Evolutionary conservation across 35 echinoderm and acorn worm species (phyloP), one percentile per base, ranked within the genome.

Genomic region (Chiridota heheva): DNA sequence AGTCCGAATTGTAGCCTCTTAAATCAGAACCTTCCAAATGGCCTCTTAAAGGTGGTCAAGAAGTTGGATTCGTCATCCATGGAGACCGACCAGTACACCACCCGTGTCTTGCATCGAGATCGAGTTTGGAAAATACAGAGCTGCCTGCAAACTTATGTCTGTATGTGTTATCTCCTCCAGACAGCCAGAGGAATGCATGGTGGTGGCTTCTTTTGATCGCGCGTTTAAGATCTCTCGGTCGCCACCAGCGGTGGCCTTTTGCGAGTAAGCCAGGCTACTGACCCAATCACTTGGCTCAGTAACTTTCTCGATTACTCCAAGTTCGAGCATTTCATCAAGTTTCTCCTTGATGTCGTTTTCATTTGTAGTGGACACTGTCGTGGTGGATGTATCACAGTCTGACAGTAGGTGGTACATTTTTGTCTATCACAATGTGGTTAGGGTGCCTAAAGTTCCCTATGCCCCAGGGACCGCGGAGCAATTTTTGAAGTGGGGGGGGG

Each of bases 61-160:
- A 56, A 47, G 31, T 63, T 80, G 0, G 58, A 80, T 41, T 41
- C 7, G 28, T 25, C 42, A 48, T 89, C 86, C 7, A 89, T 24
- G 16, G 22, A 46, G 17, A 90, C 65, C 15, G n/a, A 58, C 80
- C 87, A 90, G 44, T 84, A n/a, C n/a, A n/a, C n/a, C n/a, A 90
- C 29, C 87, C 80, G 60, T 78, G 68, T 12, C 81, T 49, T 39
- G 88, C 81, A 89, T 89, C 86, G 2, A 89, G 69, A 36, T n/a
- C n/a, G n/a, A n/a, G n/a, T 60, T 83, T 42, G 35, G n/a, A 33
- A 89, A 89, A 7, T 58, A 44, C 29, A 13, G 40, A 30, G 86
- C 86, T n/a, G 36, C 76, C 61, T 22, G 12, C 10, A 34, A 89
- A 74, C 49, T 83, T n/a, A n/a, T n/a, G n/a, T n/a, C n/a, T n/a